A percentile compares a stretch with the other conserved stretches of the same genome.
Conservation (phyloP, 2,888 invertebrate genomes). For the Parnassius glacialis region DNA sequence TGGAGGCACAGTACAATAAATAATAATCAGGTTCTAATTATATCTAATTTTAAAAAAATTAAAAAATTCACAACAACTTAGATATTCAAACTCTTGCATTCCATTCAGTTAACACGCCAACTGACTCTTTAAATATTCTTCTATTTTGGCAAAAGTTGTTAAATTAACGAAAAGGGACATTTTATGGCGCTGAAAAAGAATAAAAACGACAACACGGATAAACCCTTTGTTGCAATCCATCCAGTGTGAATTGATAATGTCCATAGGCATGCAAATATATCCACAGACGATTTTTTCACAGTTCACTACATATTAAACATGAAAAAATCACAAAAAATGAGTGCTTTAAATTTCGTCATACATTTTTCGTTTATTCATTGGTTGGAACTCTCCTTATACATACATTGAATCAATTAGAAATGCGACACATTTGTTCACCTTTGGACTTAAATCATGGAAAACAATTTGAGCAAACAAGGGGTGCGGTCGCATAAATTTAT, state of each 20-base stretch:
- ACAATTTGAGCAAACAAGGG: constrained; percentile 60
- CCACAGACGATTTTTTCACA: constrained; percentile 22
- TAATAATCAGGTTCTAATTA: constrained; percentile 39
- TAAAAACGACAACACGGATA: constrained; percentile 55
- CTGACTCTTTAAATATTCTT: neutral
- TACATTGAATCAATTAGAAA: constrained; percentile 15
- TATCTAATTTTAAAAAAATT: neutral
- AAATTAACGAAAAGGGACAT: constrained; percentile 49
- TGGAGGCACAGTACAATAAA: constrained; percentile 47
- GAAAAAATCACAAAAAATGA: constrained; percentile 1
- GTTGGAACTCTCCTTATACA: too few species aligned
- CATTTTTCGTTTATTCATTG: too few species aligned
- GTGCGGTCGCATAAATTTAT: constrained; percentile 67
- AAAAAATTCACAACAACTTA: neutral
- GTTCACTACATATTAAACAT: constrained; percentile 46
- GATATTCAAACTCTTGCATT: too few species aligned
- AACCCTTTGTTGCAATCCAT: constrained; percentile 65
- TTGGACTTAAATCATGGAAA: constrained; percentile 59
- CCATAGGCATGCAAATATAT: constrained; percentile 36
- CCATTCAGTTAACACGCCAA: too few species aligned
- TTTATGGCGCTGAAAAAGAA: constrained; percentile 48
- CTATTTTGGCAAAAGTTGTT: constrained; percentile 6
- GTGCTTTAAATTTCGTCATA: too few species aligned
- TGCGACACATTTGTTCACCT: constrained; percentile 40
- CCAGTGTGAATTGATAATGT: constrained; percentile 71